These are phyloP conservation scores for Amazona vittata DNA, from an alignment of 2,113 vertebrate genomes.

Conservation along the genomic window DNA sequence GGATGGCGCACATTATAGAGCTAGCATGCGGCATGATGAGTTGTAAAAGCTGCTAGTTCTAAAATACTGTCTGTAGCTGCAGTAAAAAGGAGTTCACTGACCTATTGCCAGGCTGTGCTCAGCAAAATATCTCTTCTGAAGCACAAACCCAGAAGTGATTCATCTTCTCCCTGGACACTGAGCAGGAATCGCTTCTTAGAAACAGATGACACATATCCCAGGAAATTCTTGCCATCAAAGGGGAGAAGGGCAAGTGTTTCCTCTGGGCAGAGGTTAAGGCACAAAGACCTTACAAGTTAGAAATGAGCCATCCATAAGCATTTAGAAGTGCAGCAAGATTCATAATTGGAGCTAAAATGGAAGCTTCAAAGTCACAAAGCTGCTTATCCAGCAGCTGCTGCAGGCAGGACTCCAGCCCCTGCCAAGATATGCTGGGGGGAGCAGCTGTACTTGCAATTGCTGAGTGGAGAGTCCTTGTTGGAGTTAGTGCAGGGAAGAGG, in stretches of 20 bases:
- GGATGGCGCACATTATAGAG: neutral
- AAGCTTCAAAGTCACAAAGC: neutral
- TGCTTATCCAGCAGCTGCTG: neutral
- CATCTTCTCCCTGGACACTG: neutral
- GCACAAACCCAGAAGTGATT: neutral
- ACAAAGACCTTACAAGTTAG: neutral
- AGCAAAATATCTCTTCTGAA: neutral
- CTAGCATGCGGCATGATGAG: neutral
- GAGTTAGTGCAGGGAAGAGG: neutral
- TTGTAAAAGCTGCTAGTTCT: neutral
- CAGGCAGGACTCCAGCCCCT: neutral
- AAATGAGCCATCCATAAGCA: neutral
- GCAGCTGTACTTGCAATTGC: neutral
- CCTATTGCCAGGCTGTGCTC: neutral
- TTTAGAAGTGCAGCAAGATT: neutral
- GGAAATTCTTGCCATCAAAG: neutral
- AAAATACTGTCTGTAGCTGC: neutral
- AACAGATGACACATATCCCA: neutral
- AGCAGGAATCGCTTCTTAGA: neutral
- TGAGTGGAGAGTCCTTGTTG: neutral
- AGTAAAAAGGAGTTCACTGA: neutral
- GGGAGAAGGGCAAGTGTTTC: neutral
- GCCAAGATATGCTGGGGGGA: neutral
- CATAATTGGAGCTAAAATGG: neutral
- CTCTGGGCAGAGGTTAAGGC: neutral